Evolutionary conservation across 2,797 vertebrate species (phyloP).

Genomic region (Xyrichtys novacula): DNA sequence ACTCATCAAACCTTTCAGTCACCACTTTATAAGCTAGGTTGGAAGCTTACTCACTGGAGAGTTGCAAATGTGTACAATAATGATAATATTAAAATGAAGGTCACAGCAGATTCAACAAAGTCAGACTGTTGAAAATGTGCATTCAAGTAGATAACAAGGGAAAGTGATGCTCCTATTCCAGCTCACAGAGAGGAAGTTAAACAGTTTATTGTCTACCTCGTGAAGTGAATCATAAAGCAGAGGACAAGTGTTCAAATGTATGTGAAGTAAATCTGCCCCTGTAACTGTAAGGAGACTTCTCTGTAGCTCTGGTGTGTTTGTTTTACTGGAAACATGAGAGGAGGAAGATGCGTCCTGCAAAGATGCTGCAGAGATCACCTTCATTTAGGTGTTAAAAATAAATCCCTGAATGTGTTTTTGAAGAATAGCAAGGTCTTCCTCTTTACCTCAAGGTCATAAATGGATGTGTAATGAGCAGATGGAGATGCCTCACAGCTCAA

Average conservation of each 20-base stretch:
- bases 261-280: too few relatives aligned
- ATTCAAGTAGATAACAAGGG: slow-evolving; percentile 11
- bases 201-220: slow-evolving; percentile 6
- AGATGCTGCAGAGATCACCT: slow-evolving; percentile 32
- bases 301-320: not conserved
- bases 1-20: too few relatives aligned
- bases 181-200: slow-evolving; percentile 5
- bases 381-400: slow-evolving; percentile 26
- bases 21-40: not conserved
- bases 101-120: not conserved
- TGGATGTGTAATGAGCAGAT: slow-evolving; percentile 56
- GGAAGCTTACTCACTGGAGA: slow-evolving; percentile 2
- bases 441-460: slow-evolving; percentile 52
- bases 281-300: not conserved
- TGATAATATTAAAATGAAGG: slow-evolving; percentile 15
- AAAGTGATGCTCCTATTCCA: slow-evolving; percentile 5
- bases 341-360: slow-evolving; percentile 2
- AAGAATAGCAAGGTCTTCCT: slow-evolving; percentile 9
- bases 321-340: not conserved
- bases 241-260: slow-evolving; percentile 1
- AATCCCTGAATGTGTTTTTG: slow-evolving; percentile 37
- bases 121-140: slow-evolving; percentile 18
- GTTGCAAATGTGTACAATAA: slow-evolving; percentile 5
- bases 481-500: slow-evolving; percentile 42
- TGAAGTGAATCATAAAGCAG: slow-evolving; percentile 12